Conservation (phyloP, 2,113 vertebrate genomes). For the Bos taurus region ARS-UCD2.0 NC_037347.1:35863001-35863500, state of each 20-base stretch:
- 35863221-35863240: background rate
- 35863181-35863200: background rate
- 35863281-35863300: background rate
- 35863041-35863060: background rate
- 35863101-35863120: background rate
- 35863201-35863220: background rate
- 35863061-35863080: background rate
- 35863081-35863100: background rate
- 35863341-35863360: background rate
- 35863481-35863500: background rate
- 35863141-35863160: background rate
- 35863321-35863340: background rate
- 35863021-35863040: background rate
- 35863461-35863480: background rate
- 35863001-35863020: background rate
- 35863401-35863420: background rate
- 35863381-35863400: background rate
- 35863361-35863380: background rate
- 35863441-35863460: background rate
- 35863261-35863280: rapidly evolving
- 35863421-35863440: background rate
- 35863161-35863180: background rate
- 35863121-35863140: background rate
- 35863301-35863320: background rate
- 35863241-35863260: background rate